Percentiles rank a stretch among this genome's conserved stretches.
These are phyloP conservation scores for Cancer borealis DNA, from an alignment of 2,888 invertebrate species.

Conservation along the genomic window DNA sequence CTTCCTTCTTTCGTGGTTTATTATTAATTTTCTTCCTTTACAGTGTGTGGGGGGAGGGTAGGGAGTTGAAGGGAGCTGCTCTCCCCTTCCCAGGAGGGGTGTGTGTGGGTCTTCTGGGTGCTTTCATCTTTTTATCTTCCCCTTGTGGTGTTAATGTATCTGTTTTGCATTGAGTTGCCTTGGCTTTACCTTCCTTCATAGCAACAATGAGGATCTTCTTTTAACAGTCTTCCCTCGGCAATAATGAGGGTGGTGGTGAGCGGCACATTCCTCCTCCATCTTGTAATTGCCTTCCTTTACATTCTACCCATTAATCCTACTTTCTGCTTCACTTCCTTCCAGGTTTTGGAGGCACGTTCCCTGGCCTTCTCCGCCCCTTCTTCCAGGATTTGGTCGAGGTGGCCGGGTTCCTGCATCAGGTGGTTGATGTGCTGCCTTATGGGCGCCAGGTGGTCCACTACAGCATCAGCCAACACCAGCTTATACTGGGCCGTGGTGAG, in stretches of 20 bases:
- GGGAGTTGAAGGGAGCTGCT: neutral
- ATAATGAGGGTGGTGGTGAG: neutral
- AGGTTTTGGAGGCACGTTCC: conserved; percentile 84
- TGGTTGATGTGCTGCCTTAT: conserved; percentile 84
- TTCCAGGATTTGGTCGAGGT: conserved; percentile 84
- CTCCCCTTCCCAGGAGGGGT: neutral
- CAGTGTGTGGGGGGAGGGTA: neutral
- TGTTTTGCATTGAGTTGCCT: neutral
- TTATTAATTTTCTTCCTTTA: neutral
- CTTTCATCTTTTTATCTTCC: neutral
- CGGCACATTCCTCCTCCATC: neutral
- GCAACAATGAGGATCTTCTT: neutral
- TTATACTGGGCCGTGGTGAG: conserved; percentile 91
- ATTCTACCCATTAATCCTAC: conserved; percentile 51
- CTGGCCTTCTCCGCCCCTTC: conserved; percentile 85
- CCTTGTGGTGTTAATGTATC: neutral
- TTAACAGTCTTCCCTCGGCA: neutral
- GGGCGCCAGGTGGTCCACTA: conserved; percentile 86
- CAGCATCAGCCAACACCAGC: conserved; percentile 85
- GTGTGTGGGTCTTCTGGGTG: neutral
- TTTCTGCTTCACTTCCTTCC: conserved; percentile 82
- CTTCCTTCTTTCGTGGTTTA: neutral
- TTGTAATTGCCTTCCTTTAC: neutral
- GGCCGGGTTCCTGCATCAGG: conserved; percentile 84
- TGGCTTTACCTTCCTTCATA: neutral